Base-by-base conservation (phyloP, 2,888 invertebrate species). In the Dendrolimus houi region DNA sequence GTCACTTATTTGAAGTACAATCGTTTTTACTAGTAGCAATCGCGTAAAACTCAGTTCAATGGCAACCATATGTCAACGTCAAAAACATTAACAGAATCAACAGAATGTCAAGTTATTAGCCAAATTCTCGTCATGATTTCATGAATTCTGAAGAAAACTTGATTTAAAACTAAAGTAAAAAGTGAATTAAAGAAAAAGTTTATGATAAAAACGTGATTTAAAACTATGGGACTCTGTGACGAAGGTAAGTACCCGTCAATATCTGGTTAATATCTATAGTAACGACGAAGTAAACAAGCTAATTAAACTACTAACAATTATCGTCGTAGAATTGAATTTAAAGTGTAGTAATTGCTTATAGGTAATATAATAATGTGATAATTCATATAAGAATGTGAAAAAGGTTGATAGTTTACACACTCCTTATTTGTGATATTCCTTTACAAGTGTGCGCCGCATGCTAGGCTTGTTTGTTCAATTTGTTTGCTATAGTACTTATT, bases 211-310 rank as follows among this genome's bases (percentile, higher is more conserved):
- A 53, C 60, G 54, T 56, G 40, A 52, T 55, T 55, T 57, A 42
- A 53, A 63, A 56, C 13, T 54, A 89, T 89, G 88, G 88, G 89
- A 62, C 81, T 88, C 62, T 87, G 89, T 63, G 86, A 89, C 64
- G 88, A 88, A 74, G 89, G 88, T 89, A 77, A 72, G 83, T 70
- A 64, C 60, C 60, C 61, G 59, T 57, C 57, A 61, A 62, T 64
- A 57, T 67, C 60, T 58, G 52, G 14, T 56, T 55, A n/a, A n/a
- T n/a, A n/a, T n/a, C n/a, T 55, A 60, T 58, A 61, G 63, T 62
- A 59, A 68, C 58, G 64, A 66, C 60, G 61, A 68, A 67, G 77
- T 85, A 86, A 86, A 87, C 83, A 85, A 84, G 78, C 67, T 80
- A 84, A 87, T 85, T 86, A 81, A n/a, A 61, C 59, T 62, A 64